Evolutionary conservation across 2,113 vertebrate species (phyloP), one percentile per base, ranked within the genome.

Genomic region (Mionectes macconnelli): DNA sequence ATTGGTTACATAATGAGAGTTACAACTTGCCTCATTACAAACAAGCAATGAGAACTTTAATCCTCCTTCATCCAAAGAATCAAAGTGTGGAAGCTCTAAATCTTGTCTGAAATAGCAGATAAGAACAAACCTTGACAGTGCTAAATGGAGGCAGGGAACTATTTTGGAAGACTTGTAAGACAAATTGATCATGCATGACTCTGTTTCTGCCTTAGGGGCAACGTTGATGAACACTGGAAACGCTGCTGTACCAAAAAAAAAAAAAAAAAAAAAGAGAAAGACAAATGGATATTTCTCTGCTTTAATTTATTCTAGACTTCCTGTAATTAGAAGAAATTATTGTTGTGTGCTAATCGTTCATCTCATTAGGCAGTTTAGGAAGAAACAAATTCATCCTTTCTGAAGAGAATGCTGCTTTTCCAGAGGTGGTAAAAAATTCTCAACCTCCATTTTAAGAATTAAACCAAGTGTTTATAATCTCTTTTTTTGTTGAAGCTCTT

Each of bases 181-280:
- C 67, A 89, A 96, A 97, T 90, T 89, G 94, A 95, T 96, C 96
- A 94, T 81, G 94, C 79, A 81, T 84, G 79, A 92, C 91, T 84
- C 64, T 2, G 0, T 67, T 95, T 94, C 83, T 96, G 91, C 91
- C 89, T 89, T 80, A 91, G 74, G 67, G 92, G 33, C 31, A 85
- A 67, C 5, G 12, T 31, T 96, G 90, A 95, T 91, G 94, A 95
- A 85, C 57, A 87, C 24, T 55, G 77, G 94, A 96, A 87, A 94
- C 55, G 42, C 53, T 89, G 73, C 42, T 87, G 53, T 78, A 91
- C 31, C 72, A 72, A 78, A 39, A 24, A 44, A 33, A 47, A 42
- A 28, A 79, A 70, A 35, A 45, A 22, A 23, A 12, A 47, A 8
- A 33, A 9, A 18, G 21, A 91, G 25, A 79, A 56, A 87, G 60